Evolutionary conservation across 2,113 vertebrate species (phyloP).

Genomic region (Panthera tigris): DNA sequence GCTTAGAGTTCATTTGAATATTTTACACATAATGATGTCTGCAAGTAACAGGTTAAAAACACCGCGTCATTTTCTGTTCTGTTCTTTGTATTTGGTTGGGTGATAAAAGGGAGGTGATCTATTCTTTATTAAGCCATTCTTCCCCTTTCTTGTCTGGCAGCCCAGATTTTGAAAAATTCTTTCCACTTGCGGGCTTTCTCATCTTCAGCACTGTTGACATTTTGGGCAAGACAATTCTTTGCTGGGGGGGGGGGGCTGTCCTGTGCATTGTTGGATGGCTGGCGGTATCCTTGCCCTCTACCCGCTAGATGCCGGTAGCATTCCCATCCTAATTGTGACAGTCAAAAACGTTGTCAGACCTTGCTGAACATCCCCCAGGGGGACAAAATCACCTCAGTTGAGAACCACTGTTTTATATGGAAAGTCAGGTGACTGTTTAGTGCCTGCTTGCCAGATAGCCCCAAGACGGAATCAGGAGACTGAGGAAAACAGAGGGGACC

Average conservation of each 20-base stretch:
- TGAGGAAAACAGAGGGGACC: slow-evolving; percentile 16
- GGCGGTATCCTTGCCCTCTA: background rate
- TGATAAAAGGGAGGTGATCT: background rate
- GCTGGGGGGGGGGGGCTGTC: too few relatives aligned
- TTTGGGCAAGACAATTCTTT: background rate
- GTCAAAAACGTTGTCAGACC: background rate
- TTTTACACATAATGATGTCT: background rate
- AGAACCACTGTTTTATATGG: background rate
- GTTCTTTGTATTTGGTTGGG: background rate
- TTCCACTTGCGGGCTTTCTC: background rate
- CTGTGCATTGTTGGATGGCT: background rate
- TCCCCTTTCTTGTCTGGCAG: background rate
- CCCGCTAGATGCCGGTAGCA: background rate
- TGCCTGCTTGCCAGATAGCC: accelerated
- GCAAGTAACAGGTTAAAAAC: slow-evolving; percentile 5
- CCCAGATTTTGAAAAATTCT: background rate
- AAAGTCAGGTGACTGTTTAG: background rate
- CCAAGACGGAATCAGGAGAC: background rate
- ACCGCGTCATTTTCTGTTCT: background rate
- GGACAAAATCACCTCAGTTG: background rate
- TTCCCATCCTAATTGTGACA: background rate
- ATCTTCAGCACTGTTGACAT: background rate
- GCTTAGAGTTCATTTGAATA: background rate
- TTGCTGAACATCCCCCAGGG: background rate
- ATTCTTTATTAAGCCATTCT: background rate